Evolutionary conservation across 2,888 invertebrate species (phyloP).

Genomic region (Thereva nobilitata): DNA sequence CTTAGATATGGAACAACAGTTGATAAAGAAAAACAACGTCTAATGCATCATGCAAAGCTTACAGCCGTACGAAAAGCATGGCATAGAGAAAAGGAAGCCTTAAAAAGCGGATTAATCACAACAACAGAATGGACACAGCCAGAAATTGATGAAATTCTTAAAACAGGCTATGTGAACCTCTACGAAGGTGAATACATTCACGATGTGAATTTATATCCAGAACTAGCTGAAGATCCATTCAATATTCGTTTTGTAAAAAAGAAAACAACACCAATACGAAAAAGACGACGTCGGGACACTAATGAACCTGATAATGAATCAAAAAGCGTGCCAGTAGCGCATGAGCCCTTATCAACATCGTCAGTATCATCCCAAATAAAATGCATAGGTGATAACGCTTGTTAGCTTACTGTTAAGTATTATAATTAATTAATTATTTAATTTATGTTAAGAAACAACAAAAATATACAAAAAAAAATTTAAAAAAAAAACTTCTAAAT

Average conservation of each 20-base stretch:
- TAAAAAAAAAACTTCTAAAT: slow-evolving; percentile 36
- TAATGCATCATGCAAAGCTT: slow-evolving; percentile 87
- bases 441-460: slow-evolving; percentile 35
- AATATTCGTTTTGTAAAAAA: slow-evolving; percentile 89
- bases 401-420: slow-evolving; percentile 46
- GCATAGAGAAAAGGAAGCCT: slow-evolving; percentile 86
- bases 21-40: slow-evolving; percentile 84
- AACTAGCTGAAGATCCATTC: slow-evolving; percentile 93
- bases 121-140: slow-evolving; percentile 83
- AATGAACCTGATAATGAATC: slow-evolving; percentile 34
- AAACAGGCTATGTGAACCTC: slow-evolving; percentile 78
- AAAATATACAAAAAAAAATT: slow-evolving; percentile 22
- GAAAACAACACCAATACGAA: slow-evolving; percentile 71
- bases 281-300: slow-evolving; percentile 61
- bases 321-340: slow-evolving; percentile 24
- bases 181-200: slow-evolving; percentile 92
- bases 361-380: slow-evolving; percentile 44
- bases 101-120: slow-evolving; percentile 76
- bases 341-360: slow-evolving; percentile 46
- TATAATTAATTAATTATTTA: slow-evolving; percentile 30
- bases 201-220: slow-evolving; percentile 86
- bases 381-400: slow-evolving; percentile 45
- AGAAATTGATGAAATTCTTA: slow-evolving; percentile 87
- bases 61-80: slow-evolving; percentile 89
- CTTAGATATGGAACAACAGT: slow-evolving; percentile 92